phyloP scores from a whole-genome alignment of 92 coral and sea anemone species.

The Bergia puertoricense region DNA sequence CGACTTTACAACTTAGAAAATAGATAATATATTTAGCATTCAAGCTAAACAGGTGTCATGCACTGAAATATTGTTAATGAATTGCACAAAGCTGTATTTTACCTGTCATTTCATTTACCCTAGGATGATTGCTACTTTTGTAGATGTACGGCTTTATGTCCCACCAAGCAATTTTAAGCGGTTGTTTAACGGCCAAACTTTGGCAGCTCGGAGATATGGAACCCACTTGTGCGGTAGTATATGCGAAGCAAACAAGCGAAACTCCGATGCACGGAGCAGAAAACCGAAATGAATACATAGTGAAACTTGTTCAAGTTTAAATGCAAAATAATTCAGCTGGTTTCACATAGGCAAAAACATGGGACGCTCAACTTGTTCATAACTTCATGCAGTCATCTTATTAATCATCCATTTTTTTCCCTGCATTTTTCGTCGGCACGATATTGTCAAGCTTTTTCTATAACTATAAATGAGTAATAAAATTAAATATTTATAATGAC shows the following conservation, averaged over 20 bases:
- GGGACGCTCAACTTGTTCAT: not conserved
- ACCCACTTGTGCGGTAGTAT: not conserved
- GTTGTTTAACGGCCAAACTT: not conserved
- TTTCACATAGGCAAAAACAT: not conserved
- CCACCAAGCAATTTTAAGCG: slow-evolving; percentile 19
- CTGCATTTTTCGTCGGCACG: not conserved
- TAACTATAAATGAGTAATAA: not conserved
- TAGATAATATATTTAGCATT: too few relatives aligned
- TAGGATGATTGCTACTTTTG: not conserved
- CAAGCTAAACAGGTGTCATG: not conserved
- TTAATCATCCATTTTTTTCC: not conserved
- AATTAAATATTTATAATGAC: too few relatives aligned
- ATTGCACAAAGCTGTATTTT: not conserved
- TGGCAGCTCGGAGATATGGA: not conserved
- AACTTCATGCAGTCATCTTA: not conserved
- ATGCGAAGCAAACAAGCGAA: not conserved
- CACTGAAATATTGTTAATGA: not conserved
- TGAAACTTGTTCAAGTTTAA: not conserved
- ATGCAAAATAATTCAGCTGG: not conserved
- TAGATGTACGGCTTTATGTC: slow-evolving; percentile 29
- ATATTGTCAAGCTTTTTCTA: not conserved
- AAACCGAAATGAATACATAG: not conserved
- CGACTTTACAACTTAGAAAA: too few relatives aligned
- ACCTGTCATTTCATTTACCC: not conserved
- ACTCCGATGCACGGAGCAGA: not conserved